Evolutionary conservation across 1,140 invertebrate genomes (phyloP).

Genomic region (Drosophila micromelanica): DNA sequence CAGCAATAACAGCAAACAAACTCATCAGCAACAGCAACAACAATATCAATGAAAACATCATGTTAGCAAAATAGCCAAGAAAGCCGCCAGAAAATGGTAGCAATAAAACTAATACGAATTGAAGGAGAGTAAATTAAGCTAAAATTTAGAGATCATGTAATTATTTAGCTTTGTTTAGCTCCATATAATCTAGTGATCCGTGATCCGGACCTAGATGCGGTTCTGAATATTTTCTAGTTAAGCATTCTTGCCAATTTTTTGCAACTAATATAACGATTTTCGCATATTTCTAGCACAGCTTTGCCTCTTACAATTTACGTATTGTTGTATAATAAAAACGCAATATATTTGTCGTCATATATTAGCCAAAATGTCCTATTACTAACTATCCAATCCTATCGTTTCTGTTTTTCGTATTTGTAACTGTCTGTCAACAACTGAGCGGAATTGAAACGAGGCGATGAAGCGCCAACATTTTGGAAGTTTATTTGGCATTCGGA

Average conservation of each 20-base stretch:
- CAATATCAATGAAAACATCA: constrained; percentile 59
- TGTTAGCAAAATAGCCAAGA: constrained; percentile 72
- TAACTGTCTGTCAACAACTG: constrained; percentile 46
- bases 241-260: too few species aligned
- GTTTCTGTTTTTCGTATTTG: constrained; percentile 30
- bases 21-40: constrained; percentile 42
- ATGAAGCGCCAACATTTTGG: constrained; percentile 76
- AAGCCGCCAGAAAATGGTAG: constrained; percentile 39
- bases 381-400: constrained; percentile 40
- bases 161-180: too few species aligned
- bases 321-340: constrained; percentile 33
- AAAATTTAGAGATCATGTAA: too few species aligned
- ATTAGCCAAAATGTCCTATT: constrained; percentile 28
- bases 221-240: too few species aligned
- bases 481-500: constrained; percentile 75
- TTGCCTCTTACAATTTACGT: not conserved
- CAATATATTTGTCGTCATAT: constrained; percentile 21
- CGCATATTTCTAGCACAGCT: not conserved
- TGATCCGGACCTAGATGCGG: too few species aligned
- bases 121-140: not conserved
- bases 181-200: too few species aligned
- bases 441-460: constrained; percentile 61
- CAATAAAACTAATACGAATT: constrained; percentile 49
- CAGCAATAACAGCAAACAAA: constrained; percentile 73
- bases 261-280: too few species aligned